These are phyloP conservation scores for Pseudomyrmex cubaensis DNA, from an alignment of 1,140 invertebrate genomes.

Conservation along the genomic window DNA sequence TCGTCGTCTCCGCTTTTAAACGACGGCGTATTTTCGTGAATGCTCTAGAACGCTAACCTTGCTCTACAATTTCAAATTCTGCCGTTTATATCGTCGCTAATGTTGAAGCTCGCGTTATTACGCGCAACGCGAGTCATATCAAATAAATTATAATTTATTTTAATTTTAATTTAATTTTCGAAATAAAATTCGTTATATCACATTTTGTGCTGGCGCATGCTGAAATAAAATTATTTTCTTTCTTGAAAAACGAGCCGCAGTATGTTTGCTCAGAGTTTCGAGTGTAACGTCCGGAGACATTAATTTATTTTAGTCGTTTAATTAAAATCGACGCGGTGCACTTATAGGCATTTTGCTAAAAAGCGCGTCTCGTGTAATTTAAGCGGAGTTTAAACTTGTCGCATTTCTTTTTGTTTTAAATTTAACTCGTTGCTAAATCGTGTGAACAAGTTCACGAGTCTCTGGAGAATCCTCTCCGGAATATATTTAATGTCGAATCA, in stretches of 20 bases:
- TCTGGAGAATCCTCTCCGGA: slow-evolving; percentile 2
- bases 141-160: too few relatives aligned
- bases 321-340: slow-evolving; percentile 12
- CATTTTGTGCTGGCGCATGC: background rate
- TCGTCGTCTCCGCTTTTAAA: slow-evolving; percentile 11
- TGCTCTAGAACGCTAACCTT: slow-evolving; percentile 38
- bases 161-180: too few relatives aligned
- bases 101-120: background rate
- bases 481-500: slow-evolving; percentile 52
- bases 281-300: slow-evolving; percentile 2
- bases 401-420: slow-evolving; percentile 29
- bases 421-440: slow-evolving; percentile 39
- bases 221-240: background rate
- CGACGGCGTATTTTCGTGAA: slow-evolving; percentile 22
- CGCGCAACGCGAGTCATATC: background rate
- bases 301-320: slow-evolving; percentile 42
- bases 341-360: slow-evolving; percentile 22
- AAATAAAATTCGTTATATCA: background rate
- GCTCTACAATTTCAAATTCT: slow-evolving; percentile 39
- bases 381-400: slow-evolving; percentile 42
- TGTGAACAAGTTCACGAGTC: background rate
- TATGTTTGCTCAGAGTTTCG: slow-evolving; percentile 21
- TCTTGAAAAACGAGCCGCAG: background rate
- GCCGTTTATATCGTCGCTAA: background rate
- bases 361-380: slow-evolving; percentile 18